Evolutionary conservation across 2,888 invertebrate genomes (phyloP).

Genomic region (Cecidostiba fungosa): DNA sequence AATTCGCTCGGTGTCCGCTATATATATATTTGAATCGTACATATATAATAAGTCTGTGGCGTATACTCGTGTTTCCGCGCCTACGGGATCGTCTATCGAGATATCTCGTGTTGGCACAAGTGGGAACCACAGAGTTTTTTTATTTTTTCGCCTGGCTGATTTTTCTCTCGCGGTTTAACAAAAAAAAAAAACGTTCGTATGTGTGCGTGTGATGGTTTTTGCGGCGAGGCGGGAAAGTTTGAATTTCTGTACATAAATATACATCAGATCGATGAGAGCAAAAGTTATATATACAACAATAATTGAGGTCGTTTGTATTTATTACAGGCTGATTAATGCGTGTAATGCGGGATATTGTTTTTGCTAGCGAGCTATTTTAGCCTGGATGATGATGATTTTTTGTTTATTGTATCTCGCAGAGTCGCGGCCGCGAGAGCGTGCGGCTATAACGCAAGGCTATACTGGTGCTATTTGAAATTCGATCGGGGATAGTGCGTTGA

Average conservation of each 20-base stretch:
- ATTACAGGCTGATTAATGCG: not conserved
- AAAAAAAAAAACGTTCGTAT: not conserved
- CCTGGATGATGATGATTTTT: not conserved
- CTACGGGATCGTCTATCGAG: not conserved
- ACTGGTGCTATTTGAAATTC: not conserved
- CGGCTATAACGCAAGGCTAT: not conserved
- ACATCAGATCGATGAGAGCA: not conserved
- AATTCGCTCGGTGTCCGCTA: too few species aligned
- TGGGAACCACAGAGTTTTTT: not conserved
- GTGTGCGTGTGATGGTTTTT: not conserved
- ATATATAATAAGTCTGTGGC: not conserved
- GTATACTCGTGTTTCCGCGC: not conserved
- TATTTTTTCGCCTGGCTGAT: not conserved
- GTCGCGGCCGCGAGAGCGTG: not conserved
- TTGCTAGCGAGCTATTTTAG: not conserved
- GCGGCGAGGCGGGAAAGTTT: not conserved
- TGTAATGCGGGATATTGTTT: not conserved
- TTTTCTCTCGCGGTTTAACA: not conserved
- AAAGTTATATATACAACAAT: not conserved
- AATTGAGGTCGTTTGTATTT: not conserved
- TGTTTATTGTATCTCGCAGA: not conserved
- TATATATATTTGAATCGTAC: not conserved
- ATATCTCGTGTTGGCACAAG: not conserved
- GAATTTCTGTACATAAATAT: not conserved
- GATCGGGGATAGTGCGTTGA: not conserved